Base-by-base conservation (phyloP, 2,797 vertebrate species). In the Anableps anableps region DNA sequence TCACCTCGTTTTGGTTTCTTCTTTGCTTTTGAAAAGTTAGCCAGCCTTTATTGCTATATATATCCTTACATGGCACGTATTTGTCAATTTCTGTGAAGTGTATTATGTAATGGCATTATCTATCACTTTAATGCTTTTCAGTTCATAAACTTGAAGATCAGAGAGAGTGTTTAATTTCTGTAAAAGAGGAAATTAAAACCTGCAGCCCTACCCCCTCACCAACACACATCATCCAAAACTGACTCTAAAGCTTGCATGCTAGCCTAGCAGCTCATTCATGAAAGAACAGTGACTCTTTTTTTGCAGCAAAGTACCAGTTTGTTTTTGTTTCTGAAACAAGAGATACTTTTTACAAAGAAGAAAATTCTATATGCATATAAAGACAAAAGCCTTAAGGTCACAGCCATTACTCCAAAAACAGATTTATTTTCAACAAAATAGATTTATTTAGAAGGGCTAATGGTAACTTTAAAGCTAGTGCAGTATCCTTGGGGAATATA, bases 101-200 rank as follows among this genome's bases (percentile, higher is more conserved):
- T 13, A 47, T 11, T 53, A 64, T 55, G 41, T 38, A 34, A n/a
- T 55, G 8, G n/a, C 4, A 11, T 38, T 50, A 43, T 36, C 75
- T 34, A 16, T n/a, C 23, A 0, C 72, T 3, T 75, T 53, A 76
- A 55, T 50, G 11, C 62, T 6, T 72, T 47, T 64, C 2, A 8
- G 38, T 71, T 14, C 43, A 38, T 80, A 62, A 45, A 45, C 43
- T 71, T 1, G 0, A 74, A 47, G 21, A 23, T n/a, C 6, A 29
- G 64, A 1, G 47, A 48, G 34, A 79, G 51, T 43, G 26, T 74
- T 66, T 80, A 62, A 26, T 16, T 74, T 78, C 5, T 64, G 19
- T 3, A 72, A 78, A 26, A 71, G 34, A 71, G 29, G 8, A 74
- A 82, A 77, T 53, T 38, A 74, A 31, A 78, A 64, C 77, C 29